Evolutionary conservation across 2,113 vertebrate genomes (phyloP), one percentile per base, ranked within the genome.

Genomic region (Mus pahari): DNA sequence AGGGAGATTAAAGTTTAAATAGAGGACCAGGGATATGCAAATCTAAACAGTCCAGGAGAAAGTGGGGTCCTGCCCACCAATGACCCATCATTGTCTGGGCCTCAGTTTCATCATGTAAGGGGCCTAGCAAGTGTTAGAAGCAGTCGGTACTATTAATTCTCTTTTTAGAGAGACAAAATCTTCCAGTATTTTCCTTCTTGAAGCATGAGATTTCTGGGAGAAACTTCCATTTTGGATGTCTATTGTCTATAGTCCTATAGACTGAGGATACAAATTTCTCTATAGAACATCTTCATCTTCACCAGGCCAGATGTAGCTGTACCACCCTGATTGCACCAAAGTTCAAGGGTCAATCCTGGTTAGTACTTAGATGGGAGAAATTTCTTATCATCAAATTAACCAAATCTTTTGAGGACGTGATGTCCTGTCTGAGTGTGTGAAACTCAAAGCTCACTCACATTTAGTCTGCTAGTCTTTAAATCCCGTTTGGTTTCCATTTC

Each of bases 401-500:
- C n/a, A 84, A 71, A 53, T 78, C 45, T 86, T 95, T 68, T 71
- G 84, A 88, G 79, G 26, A n/a, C 4, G 7, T 2, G 55, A 58
- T 75, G 26, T 8, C 20, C 66, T 93, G 13, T 20, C 0, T 28
- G 45, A 82, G 22, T 36, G 33, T n/a, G 6, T 45, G 77, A 92
- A 95, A 95, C 36, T 62, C 55, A 86, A 96, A 73, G 68, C 79
- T 75, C 4, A 1, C 26, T 86, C 39, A 33, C 7, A 62, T 48
- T 77, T 70, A 71, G 42, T 33, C 58, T 73, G 31, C 62, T 55
- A 12, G 24, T 17, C 53, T 77, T 89, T 91, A 62, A 90, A 53
- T 3, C 20, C 24, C 24, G 19, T 39, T 93, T 93, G 60, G 13
- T 93, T 90, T 96, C 64, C 7, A 79, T 95, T 94, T 94, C 88